These are phyloP conservation scores for Acanthiza pusilla DNA, from an alignment of 2,797 vertebrate genomes.

Conservation along the genomic window DNA sequence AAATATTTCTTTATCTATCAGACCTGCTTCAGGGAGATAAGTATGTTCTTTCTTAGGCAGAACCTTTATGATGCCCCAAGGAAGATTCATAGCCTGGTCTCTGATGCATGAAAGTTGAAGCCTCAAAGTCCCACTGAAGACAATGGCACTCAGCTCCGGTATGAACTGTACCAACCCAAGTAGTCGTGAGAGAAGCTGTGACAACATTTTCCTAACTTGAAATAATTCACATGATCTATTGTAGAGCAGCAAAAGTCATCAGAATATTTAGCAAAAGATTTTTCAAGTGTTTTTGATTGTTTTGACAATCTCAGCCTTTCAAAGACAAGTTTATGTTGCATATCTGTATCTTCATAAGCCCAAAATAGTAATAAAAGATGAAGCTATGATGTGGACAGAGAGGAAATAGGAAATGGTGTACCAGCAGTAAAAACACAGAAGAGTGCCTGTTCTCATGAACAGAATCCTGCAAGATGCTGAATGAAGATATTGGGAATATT, in stretches of 20 bases:
- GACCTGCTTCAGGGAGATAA: neutral
- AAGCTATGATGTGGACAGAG: neutral
- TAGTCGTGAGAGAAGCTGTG: neutral
- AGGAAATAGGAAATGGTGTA: neutral
- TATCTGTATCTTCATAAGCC: neutral
- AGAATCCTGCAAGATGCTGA: neutral
- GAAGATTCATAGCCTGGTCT: neutral
- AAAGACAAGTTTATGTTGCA: neutral
- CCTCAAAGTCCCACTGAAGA: neutral
- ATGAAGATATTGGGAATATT: neutral
- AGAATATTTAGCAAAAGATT: neutral
- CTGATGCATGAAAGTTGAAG: neutral
- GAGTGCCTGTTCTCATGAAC: neutral
- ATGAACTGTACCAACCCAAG: neutral
- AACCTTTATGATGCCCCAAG: neutral
- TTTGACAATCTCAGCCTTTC: neutral
- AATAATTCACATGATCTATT: neutral
- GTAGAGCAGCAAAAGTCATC: neutral
- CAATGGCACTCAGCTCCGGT: neutral
- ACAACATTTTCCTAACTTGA: neutral
- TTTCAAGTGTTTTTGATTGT: neutral
- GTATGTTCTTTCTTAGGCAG: neutral
- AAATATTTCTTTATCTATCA: constrained; percentile 15
- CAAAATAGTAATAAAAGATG: neutral
- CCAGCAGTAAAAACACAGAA: neutral